Evolutionary conservation across 2,888 invertebrate species (phyloP).

Genomic region (Anticlea derivata): DNA sequence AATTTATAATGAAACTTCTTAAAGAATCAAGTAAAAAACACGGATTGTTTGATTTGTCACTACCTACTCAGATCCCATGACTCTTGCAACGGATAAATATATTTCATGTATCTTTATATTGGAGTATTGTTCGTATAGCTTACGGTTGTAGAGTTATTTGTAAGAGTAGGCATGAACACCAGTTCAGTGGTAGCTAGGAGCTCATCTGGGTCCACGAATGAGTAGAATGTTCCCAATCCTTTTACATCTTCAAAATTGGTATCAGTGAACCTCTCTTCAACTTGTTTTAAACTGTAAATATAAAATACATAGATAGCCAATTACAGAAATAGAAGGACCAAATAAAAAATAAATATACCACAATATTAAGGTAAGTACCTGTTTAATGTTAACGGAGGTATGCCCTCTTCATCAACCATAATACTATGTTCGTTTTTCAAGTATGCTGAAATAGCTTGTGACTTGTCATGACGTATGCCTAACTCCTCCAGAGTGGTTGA

Average conservation of each 20-base stretch:
- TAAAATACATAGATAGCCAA: too few relatives aligned
- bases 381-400: slow-evolving; percentile 15
- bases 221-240: slow-evolving; percentile 47
- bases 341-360: too few relatives aligned
- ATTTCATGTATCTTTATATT: too few relatives aligned
- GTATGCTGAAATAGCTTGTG: slow-evolving; percentile 7
- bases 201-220: slow-evolving; percentile 49
- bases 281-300: slow-evolving; percentile 35
- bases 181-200: slow-evolving; percentile 46
- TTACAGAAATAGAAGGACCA: too few relatives aligned
- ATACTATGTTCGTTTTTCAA: slow-evolving; percentile 17
- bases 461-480: slow-evolving; percentile 14
- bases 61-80: too few relatives aligned
- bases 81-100: too few relatives aligned
- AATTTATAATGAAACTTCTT: too few relatives aligned
- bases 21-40: too few relatives aligned
- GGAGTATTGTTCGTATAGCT: too few relatives aligned
- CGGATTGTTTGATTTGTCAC: too few relatives aligned
- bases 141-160: slow-evolving; percentile 26
- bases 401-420: slow-evolving; percentile 10
- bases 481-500: slow-evolving; percentile 16
- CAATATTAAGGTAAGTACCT: too few relatives aligned
- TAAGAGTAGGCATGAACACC: slow-evolving; percentile 33
- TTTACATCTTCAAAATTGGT: slow-evolving; percentile 21
- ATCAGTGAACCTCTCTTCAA: slow-evolving; percentile 32